Percentiles rank a stretch among this genome's conserved stretches.
Evolutionary conservation across 2,797 vertebrate species (phyloP).

Genomic region (Oophaga sylvatica): DNA sequence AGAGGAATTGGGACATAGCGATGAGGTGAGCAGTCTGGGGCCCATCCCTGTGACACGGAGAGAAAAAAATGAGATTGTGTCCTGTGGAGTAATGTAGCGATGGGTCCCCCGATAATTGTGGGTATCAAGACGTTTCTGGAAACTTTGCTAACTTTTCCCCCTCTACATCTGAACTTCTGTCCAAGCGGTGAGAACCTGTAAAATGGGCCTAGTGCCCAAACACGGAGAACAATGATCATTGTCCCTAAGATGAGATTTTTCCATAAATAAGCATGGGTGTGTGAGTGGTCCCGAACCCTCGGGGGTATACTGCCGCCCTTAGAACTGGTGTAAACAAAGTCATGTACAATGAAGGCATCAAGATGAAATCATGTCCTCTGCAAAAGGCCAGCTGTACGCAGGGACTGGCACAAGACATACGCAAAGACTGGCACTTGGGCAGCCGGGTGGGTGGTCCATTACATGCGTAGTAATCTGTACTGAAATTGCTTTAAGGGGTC

Average conservation of each 20-base stretch:
- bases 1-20: conserved; percentile 41
- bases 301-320: not conserved
- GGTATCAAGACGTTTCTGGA: not conserved
- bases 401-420: not conserved
- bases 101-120: not conserved
- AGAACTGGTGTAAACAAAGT: conserved; percentile 45
- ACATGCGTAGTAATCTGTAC: not conserved
- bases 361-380: not conserved
- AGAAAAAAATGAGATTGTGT: not conserved
- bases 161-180: conserved; percentile 1
- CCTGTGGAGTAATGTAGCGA: not conserved
- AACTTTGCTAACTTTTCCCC: not conserved
- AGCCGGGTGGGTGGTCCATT: not conserved
- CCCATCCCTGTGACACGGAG: conserved; percentile 1
- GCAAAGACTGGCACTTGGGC: not conserved
- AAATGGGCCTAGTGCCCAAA: conserved; percentile 32
- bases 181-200: conserved; percentile 39
- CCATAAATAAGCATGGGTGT: conserved; percentile 56
- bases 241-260: conserved; percentile 44
- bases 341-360: not conserved
- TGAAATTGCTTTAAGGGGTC: too few species aligned
- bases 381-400: not conserved
- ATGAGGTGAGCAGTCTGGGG: not conserved
- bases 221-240: conserved; percentile 53
- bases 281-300: not conserved